Percentiles rank a stretch among this genome's conserved stretches.
These are phyloP conservation scores for Myoxocephalus aenaeus DNA, from an alignment of 2,797 vertebrate species.

Conservation along the genomic window DNA sequence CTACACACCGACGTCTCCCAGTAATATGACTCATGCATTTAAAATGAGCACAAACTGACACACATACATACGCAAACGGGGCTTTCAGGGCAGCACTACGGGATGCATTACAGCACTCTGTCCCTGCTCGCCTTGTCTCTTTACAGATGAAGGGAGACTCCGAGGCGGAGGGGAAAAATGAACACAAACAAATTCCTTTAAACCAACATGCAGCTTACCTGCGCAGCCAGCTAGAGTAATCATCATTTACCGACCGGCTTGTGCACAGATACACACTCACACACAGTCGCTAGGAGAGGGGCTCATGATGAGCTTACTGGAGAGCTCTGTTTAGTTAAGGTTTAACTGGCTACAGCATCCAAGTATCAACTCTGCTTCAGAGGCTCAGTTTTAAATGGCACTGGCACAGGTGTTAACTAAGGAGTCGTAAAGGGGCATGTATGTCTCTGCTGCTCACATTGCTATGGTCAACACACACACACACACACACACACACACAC, in stretches of 20 bases:
- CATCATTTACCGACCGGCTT: conserved; percentile 21
- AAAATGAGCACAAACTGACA: conserved; percentile 39
- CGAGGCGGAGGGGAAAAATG: conserved; percentile 8
- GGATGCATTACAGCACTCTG: conserved; percentile 23
- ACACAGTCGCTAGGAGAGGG: conserved; percentile 6
- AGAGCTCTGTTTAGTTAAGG: conserved; percentile 59
- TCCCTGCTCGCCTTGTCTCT: conserved; percentile 6
- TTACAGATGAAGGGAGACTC: conserved; percentile 34
- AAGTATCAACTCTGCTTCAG: conserved; percentile 52
- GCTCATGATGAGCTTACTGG: conserved; percentile 45
- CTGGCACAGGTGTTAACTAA: conserved; percentile 21
- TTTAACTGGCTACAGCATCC: conserved; percentile 57
- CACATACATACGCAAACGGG: conserved; percentile 5
- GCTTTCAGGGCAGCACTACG: background rate
- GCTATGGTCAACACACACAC: background rate
- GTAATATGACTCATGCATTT: conserved; percentile 41
- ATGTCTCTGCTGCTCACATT: conserved; percentile 15
- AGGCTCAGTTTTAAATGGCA: conserved; percentile 28
- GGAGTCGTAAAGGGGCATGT: conserved; percentile 10
- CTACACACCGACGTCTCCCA: background rate
- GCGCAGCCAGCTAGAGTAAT: conserved; percentile 20
- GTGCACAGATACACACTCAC: background rate
- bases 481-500: no score
- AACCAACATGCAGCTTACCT: conserved; percentile 34
- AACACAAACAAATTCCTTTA: conserved; percentile 23